A percentile compares a stretch with the other conserved stretches of the same genome.
These are phyloP conservation scores for Homarus americanus DNA, from an alignment of 1,140 invertebrate genomes.

Conservation along the genomic window DNA sequence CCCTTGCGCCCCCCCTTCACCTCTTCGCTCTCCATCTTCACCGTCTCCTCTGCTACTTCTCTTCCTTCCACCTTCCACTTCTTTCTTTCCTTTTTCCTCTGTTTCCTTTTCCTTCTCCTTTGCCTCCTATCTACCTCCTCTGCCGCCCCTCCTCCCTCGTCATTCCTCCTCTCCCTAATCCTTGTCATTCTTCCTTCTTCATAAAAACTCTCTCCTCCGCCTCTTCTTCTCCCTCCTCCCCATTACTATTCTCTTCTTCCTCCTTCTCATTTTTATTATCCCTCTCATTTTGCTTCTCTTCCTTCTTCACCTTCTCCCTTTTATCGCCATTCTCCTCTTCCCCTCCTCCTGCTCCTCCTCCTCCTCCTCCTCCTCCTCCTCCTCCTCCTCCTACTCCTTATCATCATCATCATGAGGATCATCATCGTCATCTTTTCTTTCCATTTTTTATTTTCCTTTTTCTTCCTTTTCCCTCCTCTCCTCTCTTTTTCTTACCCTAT, in stretches of 20 bases:
- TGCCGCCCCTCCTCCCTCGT: too few species aligned
- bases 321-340: not conserved
- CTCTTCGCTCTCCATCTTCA: not conserved
- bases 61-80: not conserved
- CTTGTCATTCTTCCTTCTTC: not conserved
- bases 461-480: not conserved
- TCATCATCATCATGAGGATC: too few species aligned
- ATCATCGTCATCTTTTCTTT: too few species aligned
- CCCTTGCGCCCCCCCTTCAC: not conserved
- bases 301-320: not conserved
- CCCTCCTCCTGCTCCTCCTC: not conserved
- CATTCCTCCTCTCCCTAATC: not conserved
- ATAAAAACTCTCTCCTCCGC: not conserved
- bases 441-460: too few species aligned
- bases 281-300: too few species aligned
- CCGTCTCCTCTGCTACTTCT: too few species aligned
- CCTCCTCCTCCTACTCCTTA: not conserved
- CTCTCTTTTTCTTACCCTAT: not conserved
- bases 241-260: not conserved
- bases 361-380: not conserved
- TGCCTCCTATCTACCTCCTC: too few species aligned
- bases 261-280: not conserved
- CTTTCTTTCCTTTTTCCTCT: not conserved
- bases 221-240: slow-evolving; percentile 13
- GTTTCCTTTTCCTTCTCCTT: not conserved